These are phyloP conservation scores for Acleris holmiana DNA, from an alignment of 2,888 invertebrate genomes.

Conservation along the genomic window DNA sequence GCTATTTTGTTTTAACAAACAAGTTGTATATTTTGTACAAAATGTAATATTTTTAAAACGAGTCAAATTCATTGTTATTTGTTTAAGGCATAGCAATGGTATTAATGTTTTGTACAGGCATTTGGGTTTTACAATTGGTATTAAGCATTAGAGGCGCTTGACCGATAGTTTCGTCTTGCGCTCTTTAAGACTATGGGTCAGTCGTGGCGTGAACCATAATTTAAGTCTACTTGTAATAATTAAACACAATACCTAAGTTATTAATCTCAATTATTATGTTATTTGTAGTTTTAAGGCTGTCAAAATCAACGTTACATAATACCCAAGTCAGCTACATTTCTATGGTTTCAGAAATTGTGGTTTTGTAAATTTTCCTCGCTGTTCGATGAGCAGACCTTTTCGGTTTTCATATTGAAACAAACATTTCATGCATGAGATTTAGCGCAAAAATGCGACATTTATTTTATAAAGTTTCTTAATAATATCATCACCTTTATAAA, in stretches of 20 bases:
- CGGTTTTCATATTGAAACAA: neutral
- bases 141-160: neutral
- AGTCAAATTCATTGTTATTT: neutral
- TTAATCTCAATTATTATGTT: conserved; percentile 29
- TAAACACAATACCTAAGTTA: conserved; percentile 18
- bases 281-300: conserved; percentile 11
- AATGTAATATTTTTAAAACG: neutral
- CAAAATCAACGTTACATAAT: conserved; percentile 6
- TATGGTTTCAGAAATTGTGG: neutral
- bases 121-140: neutral
- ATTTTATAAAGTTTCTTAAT: too few relatives aligned
- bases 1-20: neutral
- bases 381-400: too few relatives aligned
- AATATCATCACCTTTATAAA: too few relatives aligned
- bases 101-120: neutral
- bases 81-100: neutral
- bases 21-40: neutral
- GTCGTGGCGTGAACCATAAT: conserved; percentile 9
- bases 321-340: neutral
- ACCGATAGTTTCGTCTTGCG: conserved; percentile 7
- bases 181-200: conserved; percentile 3
- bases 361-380: neutral
- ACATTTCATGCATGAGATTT: neutral
- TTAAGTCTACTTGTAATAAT: conserved; percentile 20
- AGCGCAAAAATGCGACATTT: neutral